Evolutionary conservation across 2,888 invertebrate genomes (phyloP), one percentile per base, ranked within the genome.

Genomic region (Cerastoderma edule): DNA sequence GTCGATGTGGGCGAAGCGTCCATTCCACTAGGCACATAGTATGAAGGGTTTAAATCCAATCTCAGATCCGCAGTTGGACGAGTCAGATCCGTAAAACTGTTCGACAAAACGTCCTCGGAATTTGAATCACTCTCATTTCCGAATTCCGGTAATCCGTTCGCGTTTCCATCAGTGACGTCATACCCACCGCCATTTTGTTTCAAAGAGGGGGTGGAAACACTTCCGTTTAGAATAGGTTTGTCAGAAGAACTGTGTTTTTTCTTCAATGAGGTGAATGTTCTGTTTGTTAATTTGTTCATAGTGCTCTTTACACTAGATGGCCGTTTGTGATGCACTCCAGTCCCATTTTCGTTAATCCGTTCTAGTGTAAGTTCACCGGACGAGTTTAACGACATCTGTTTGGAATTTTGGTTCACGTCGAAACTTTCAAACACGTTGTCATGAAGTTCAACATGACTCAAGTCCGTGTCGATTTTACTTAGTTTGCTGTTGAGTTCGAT

Each of bases 281-380:
- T 85, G 69, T 85, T 83, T 13, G 88, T 86, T 67, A 86, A 79
- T 70, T 86, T 87, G 69, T 89, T 88, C 70, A 89, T 78, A 35
- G 85, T 85, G 44, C 78, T 69, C 72, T 87, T 88, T 8, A 89
- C 66, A 67, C 84, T 85, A 13, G 60, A 35, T 2, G 60, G 35
- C 33, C 60, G 16, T 60, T 60, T 60, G 60, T 60, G 35, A 56
- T 78, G 83, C 6, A 44, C 33, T 30, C 74, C 67, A 4, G 48
- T 64, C 22, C 67, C 57, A 1, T 68, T 32, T n/a, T 69, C 68
- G n/a, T 73, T 73, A 4, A 65, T 66, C 1, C 66, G 74, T 39
- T 70, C 65, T 3, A 53, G 30, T 0, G 19, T 30, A 16, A 44
- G n/a, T 24, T 56, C 44, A 8, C 33, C 19, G 16, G 54, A 35